These are phyloP conservation scores for Trichopoda pennipes DNA, from an alignment of 2,888 invertebrate genomes.

Conservation along the genomic window DNA sequence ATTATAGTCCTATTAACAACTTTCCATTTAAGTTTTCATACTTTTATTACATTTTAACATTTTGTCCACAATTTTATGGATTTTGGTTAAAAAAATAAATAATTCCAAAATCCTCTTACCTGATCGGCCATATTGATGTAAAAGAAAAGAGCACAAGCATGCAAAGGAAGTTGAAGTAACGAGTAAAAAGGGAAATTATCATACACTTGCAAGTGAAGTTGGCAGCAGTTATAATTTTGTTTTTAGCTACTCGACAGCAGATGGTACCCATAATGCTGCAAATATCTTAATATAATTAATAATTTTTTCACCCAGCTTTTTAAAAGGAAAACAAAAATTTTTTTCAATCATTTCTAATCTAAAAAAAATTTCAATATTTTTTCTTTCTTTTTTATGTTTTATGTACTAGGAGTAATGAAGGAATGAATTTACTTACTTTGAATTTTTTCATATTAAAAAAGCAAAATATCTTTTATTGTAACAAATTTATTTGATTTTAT, in stretches of 20 bases:
- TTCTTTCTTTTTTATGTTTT: too few relatives aligned
- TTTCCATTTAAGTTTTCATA: slow-evolving; percentile 17
- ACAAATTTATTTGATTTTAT: too few relatives aligned
- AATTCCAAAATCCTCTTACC: slow-evolving; percentile 83
- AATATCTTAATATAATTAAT: too few relatives aligned
- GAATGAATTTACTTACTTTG: too few relatives aligned
- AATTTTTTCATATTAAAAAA: too few relatives aligned
- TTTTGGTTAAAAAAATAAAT: slow-evolving; percentile 17
- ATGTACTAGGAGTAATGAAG: too few relatives aligned
- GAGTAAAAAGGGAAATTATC: slow-evolving; percentile 57
- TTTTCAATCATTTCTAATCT: too few relatives aligned
- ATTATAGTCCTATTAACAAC: neutral
- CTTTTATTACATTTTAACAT: slow-evolving; percentile 32
- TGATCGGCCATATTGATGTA: slow-evolving; percentile 90
- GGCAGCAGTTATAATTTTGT: slow-evolving; percentile 35
- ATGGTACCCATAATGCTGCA: neutral
- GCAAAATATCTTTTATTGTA: too few relatives aligned
- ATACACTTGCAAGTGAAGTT: slow-evolving; percentile 46
- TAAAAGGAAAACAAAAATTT: too few relatives aligned
- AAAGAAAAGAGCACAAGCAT: slow-evolving; percentile 77
- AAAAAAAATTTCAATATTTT: too few relatives aligned
- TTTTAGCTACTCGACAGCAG: slow-evolving; percentile 3
- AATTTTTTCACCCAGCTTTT: too few relatives aligned
- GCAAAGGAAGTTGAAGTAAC: slow-evolving; percentile 72
- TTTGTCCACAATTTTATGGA: slow-evolving; percentile 37